Percentiles rank a stretch among this genome's conserved stretches.
Evolutionary conservation across 2,797 vertebrate genomes (phyloP).

Genomic region (Apodemus agrarius): DNA sequence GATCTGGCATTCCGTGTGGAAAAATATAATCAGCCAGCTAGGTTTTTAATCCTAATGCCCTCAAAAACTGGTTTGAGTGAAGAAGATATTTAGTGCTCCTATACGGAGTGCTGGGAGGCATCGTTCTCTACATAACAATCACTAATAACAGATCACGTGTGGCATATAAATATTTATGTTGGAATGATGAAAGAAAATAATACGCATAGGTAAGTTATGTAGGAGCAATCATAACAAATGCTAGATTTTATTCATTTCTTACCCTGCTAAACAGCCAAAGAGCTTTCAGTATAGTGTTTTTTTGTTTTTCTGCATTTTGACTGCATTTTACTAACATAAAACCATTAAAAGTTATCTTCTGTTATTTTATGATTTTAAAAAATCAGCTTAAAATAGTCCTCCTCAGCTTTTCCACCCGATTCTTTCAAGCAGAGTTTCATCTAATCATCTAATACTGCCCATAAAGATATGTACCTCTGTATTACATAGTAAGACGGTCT

Average conservation of each 20-base stretch:
- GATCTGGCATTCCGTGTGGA: not conserved
- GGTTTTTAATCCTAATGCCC: not conserved
- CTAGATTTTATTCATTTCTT: too few species aligned
- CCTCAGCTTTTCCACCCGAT: not conserved
- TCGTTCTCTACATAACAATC: not conserved
- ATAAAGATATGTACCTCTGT: not conserved
- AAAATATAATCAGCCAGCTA: not conserved
- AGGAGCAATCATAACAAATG: not conserved
- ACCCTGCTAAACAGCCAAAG: not conserved
- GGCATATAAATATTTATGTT: not conserved
- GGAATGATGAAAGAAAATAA: not conserved
- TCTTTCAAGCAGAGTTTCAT: not conserved
- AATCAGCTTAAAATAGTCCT: not conserved
- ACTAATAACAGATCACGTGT: not conserved
- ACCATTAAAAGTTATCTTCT: not conserved
- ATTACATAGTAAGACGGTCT: not conserved
- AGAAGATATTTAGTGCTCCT: slow-evolving; percentile 6
- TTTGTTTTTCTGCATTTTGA: not conserved
- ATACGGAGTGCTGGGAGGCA: not conserved
- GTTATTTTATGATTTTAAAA: slow-evolving; percentile 23
- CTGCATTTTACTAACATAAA: not conserved
- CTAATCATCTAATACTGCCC: not conserved
- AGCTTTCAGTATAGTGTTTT: not conserved
- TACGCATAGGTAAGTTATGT: not conserved
- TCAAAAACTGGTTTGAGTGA: not conserved